phyloP scores from a whole-genome alignment of 2,113 vertebrate species.

The Gallinago undulata region DNA sequence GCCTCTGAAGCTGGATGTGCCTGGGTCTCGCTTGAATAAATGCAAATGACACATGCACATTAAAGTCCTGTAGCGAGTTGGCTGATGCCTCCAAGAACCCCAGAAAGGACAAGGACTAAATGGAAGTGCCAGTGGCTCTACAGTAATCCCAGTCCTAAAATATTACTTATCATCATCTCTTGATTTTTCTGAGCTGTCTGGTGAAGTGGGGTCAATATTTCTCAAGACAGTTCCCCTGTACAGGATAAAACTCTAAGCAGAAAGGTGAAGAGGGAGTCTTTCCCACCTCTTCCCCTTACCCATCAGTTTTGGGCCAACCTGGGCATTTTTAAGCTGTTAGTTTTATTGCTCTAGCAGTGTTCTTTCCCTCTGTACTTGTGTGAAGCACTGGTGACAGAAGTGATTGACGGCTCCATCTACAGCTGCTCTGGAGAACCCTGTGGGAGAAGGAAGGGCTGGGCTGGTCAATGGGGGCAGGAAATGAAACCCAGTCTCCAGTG shows the following conservation, averaged over 20 bases:
- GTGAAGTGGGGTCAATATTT: background rate
- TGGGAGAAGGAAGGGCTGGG: background rate
- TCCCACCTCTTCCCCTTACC: background rate
- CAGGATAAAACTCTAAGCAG: background rate
- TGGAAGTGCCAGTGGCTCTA: background rate
- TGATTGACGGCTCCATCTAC: background rate
- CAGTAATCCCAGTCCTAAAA: background rate
- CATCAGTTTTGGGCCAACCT: background rate
- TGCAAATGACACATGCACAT: background rate
- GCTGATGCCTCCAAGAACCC: background rate
- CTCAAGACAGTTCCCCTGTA: background rate
- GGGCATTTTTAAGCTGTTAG: background rate
- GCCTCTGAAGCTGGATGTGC: background rate
- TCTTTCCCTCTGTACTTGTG: background rate
- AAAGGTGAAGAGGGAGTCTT: background rate
- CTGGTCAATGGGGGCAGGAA: background rate
- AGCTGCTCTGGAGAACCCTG: fast-evolving
- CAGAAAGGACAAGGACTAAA: background rate
- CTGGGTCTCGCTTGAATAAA: background rate
- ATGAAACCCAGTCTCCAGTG: background rate
- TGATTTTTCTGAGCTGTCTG: background rate
- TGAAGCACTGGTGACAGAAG: background rate
- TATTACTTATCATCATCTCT: background rate
- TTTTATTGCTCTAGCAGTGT: background rate
- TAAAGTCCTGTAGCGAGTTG: background rate